phyloP scores from a whole-genome alignment of 2,888 invertebrate genomes.

The Lochmaea capreae region DNA sequence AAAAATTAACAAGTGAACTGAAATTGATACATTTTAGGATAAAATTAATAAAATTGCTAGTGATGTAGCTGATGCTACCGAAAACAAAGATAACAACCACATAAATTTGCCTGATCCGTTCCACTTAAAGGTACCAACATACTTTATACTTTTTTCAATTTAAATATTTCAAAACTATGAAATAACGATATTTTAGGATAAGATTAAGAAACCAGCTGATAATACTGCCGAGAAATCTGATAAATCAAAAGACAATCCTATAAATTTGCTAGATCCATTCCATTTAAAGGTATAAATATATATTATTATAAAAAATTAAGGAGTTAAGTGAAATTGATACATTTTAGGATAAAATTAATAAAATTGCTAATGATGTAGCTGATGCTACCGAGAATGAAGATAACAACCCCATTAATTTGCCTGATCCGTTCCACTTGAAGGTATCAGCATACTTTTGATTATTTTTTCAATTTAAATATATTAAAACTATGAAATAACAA shows the following conservation, averaged over 20 bases:
- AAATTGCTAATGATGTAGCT: neutral
- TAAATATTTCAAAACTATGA: neutral
- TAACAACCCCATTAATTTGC: neutral
- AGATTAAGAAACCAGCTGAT: neutral
- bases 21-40: neutral
- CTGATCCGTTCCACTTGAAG: conserved; percentile 14
- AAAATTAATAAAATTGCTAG: neutral
- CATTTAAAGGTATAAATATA: conserved; percentile 9
- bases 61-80: neutral
- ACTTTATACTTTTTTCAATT: neutral
- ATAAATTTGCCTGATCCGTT: neutral
- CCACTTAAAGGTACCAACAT: neutral
- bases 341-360: conserved; percentile 15
- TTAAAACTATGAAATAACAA: neutral
- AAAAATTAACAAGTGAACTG: neutral
- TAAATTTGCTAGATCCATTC: conserved; percentile 10
- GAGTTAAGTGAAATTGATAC: neutral
- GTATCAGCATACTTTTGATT: neutral
- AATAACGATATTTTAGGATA: conserved; percentile 9
- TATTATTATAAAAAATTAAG: neutral
- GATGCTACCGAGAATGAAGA: neutral
- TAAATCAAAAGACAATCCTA: neutral
- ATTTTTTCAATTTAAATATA: neutral
- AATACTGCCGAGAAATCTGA: neutral
- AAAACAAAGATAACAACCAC: neutral